phyloP scores from a whole-genome alignment of 30 jellyfish, hydroid and myxozoan species.

The Aurelia aurita region DNA sequence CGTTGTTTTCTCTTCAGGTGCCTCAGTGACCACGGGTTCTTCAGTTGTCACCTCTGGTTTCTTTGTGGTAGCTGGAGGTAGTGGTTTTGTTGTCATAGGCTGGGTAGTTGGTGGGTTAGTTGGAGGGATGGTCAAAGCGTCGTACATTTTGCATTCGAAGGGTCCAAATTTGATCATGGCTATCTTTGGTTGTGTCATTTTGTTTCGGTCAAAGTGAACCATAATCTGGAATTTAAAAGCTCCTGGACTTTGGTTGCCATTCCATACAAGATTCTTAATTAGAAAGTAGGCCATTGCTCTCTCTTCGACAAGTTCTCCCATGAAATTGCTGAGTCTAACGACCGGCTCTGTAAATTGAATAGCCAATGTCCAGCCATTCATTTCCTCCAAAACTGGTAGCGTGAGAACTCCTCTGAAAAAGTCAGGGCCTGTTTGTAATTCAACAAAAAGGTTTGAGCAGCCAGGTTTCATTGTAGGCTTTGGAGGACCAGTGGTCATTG shows the following conservation, averaged over 20 bases:
- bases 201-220: conserved; percentile 33
- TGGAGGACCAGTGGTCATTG: conserved; percentile 1
- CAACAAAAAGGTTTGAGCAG: not conserved
- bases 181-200: conserved; percentile 6
- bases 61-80: conserved; percentile 22
- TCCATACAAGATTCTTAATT: not conserved
- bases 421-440: conserved; percentile 11
- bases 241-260: conserved; percentile 10
- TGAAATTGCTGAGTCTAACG: conserved; percentile 7
- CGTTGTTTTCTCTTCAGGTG: conserved; percentile 2
- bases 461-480: not conserved
- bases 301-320: conserved; percentile 19
- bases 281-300: not conserved
- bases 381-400: conserved; percentile 17
- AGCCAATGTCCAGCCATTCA: conserved; percentile 30
- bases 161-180: conserved; percentile 25
- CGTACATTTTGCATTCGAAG: conserved; percentile 21
- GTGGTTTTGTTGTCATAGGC: conserved; percentile 26
- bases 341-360: conserved; percentile 21
- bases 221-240: not conserved
- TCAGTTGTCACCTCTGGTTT: conserved; percentile 4
- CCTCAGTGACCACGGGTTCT: not conserved
- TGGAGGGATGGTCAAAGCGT: conserved; percentile 24
- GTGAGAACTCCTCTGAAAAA: conserved; percentile 4
- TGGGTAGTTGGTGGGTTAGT: conserved; percentile 28